Evolutionary conservation across 1,140 invertebrate species (phyloP).

Genomic region (Drosophila seguyi): DNA sequence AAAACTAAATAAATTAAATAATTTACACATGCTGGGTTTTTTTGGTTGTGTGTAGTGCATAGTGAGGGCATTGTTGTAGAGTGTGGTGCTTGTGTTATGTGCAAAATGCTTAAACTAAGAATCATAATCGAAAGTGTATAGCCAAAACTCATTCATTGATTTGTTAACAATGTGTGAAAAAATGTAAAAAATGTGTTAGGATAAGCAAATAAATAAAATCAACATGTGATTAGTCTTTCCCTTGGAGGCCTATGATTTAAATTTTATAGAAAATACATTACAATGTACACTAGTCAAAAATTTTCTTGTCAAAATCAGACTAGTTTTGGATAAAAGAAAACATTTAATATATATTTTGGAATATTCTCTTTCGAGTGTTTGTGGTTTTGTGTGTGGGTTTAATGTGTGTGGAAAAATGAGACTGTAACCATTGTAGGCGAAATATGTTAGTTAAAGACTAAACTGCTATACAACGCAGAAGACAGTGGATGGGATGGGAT

Average conservation of each 20-base stretch:
- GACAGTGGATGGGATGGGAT: neutral
- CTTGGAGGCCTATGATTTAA: slow-evolving; percentile 76
- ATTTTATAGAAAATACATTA: slow-evolving; percentile 8
- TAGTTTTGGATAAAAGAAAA: too few relatives aligned
- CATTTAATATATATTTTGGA: neutral
- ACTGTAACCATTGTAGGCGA: slow-evolving; percentile 9
- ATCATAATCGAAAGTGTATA: slow-evolving; percentile 41
- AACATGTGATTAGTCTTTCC: slow-evolving; percentile 85
- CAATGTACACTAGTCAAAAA: neutral
- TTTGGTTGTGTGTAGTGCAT: slow-evolving; percentile 17
- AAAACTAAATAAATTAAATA: slow-evolving; percentile 60
- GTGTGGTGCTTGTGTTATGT: slow-evolving; percentile 20
- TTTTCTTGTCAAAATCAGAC: too few relatives aligned
- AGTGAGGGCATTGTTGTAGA: slow-evolving; percentile 16
- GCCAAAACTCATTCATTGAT: slow-evolving; percentile 31
- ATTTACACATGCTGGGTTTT: slow-evolving; percentile 59
- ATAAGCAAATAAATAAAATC: slow-evolving; percentile 37
- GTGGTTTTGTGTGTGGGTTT: neutral
- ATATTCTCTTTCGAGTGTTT: neutral
- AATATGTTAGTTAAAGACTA: slow-evolving; percentile 27
- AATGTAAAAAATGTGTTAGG: slow-evolving; percentile 11
- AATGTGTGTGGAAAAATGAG: neutral
- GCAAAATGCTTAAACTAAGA: slow-evolving; percentile 51
- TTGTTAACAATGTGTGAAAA: slow-evolving; percentile 36
- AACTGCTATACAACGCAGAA: slow-evolving; percentile 22